Evolutionary conservation across 2,113 vertebrate genomes (phyloP), one percentile per base, ranked within the genome.

Genomic region (Rissa tridactyla): DNA sequence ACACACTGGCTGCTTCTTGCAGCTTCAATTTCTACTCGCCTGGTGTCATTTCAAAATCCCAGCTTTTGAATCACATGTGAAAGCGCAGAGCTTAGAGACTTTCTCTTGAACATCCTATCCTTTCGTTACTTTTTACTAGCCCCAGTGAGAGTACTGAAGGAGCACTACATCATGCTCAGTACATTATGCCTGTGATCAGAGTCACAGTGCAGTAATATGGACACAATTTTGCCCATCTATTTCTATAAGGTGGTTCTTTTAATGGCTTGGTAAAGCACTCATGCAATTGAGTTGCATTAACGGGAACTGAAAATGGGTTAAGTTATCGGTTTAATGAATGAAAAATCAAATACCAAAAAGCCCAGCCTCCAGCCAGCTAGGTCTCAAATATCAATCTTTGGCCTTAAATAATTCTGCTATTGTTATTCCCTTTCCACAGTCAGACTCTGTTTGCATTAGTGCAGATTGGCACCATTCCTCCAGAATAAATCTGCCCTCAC

Each of bases 341-440:
- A 91, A 89, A 91, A 94, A 70, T 85, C 86, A 66, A 89, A 91
- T 69, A 49, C 42, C 40, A 47, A 54, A 82, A 72, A 65, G 21
- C 34, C 34, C 62, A 86, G 55, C 51, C 54, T 95, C 36, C 22
- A 89, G 66, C 26, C 68, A 77, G 20, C n/a, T 72, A 51, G 32
- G 62, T 69, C 70, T 72, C 73, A 92, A 29, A 76, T 88, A 86
- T 30, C 95, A 94, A 25, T 90, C 55, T 72, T 70, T 54, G 64
- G 55, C 75, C 75, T 90, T 90, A 95, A 90, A 82, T 90, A 46
- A 86, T 94, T 94, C 60, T 66, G 42, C 58, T 91, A 27, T 83
- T 95, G 75, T 88, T 80, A 62, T 15, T 95, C 51, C 15, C 29
- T 79, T 96, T 90, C 51, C 21, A 60, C 51, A 62, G 71, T 46